phyloP scores from a whole-genome alignment of 1,140 invertebrate genomes.

The Thereuonema tuberculata region DNA sequence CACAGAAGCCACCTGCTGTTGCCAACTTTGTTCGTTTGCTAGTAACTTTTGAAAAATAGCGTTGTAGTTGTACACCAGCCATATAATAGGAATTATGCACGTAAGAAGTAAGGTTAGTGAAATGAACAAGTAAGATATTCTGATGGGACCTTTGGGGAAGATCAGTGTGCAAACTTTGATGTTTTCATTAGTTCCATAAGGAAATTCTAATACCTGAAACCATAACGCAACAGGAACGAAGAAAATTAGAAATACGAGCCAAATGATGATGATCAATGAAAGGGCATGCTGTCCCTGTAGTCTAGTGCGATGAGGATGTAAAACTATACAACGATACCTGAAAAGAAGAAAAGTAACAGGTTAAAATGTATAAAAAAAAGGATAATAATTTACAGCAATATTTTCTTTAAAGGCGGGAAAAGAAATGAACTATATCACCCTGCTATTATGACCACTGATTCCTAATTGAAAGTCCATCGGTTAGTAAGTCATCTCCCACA shows the following conservation, averaged over 20 bases:
- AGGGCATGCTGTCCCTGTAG: neutral
- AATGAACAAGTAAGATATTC: slow-evolving; percentile 3
- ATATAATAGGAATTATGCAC: neutral
- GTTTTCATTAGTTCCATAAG: neutral
- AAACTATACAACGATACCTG: neutral
- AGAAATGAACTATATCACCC: no score
- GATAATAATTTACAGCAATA: no score
- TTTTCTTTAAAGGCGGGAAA: no score
- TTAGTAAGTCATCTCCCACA: no score
- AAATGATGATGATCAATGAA: neutral
- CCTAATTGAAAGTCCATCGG: no score
- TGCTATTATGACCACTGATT: no score
- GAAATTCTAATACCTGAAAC: neutral
- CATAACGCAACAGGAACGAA: neutral
- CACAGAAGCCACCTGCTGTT: neutral
- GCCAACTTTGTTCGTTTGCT: neutral
- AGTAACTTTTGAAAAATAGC: neutral
- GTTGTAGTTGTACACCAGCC: slow-evolving; percentile 2
- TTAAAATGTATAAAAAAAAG: no score
- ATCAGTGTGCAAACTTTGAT: slow-evolving; percentile 3
- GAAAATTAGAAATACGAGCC: neutral
- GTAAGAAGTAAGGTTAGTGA: neutral
- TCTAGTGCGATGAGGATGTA: neutral
- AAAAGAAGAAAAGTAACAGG: neutral
- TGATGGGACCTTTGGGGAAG: neutral